These are phyloP conservation scores for Cryptus armator DNA, from an alignment of 2,888 invertebrate genomes.

Conservation along the genomic window DNA sequence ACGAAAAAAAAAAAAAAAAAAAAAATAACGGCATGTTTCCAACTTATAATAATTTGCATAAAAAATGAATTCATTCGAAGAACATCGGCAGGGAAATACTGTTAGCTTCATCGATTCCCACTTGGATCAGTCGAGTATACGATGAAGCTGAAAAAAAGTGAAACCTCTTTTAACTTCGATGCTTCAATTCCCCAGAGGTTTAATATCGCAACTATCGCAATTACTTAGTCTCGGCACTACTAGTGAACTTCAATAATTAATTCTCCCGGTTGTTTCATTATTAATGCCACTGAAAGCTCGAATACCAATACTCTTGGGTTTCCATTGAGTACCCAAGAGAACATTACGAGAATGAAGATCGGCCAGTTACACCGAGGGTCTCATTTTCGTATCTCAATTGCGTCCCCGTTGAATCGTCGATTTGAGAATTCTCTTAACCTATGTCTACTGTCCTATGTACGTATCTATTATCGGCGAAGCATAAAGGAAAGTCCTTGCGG, in stretches of 20 bases:
- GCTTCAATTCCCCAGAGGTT: background rate
- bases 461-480: constrained; percentile 49
- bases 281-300: background rate
- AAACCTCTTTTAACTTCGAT: background rate
- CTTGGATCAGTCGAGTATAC: too few species aligned
- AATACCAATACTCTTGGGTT: background rate
- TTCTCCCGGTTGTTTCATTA: background rate
- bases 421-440: constrained; percentile 41
- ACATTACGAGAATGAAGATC: constrained; percentile 15
- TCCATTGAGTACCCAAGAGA: background rate
- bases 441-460: constrained; percentile 4
- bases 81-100: too few species aligned
- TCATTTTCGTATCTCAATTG: constrained; percentile 55
- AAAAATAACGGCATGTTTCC: too few species aligned
- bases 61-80: too few species aligned
- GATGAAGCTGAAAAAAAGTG: background rate
- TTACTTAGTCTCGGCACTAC: background rate
- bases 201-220: background rate
- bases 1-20: too few species aligned
- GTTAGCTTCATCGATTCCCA: too few species aligned
- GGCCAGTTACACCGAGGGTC: background rate
- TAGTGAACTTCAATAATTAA: background rate
- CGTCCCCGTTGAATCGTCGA: constrained; percentile 23
- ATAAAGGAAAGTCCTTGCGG: constrained; percentile 47
- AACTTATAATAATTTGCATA: too few species aligned